A percentile compares a stretch with the other conserved stretches of the same genome.
These are phyloP conservation scores for Leptoteleia sp. DNA, from an alignment of 1,140 invertebrate genomes.

Conservation along the genomic window DNA sequence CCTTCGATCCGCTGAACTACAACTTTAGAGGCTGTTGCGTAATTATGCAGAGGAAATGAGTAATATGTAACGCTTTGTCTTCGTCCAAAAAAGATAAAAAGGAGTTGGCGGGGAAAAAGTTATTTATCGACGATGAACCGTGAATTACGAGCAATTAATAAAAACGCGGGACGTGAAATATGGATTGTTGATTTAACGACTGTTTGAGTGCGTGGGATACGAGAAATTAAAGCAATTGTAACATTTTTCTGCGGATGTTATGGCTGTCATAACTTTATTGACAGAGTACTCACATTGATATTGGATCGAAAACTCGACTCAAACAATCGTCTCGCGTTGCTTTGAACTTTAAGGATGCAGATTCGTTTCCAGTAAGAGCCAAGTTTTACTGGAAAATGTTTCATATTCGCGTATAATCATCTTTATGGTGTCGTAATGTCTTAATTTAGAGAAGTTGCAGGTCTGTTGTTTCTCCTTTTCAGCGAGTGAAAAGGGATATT, in stretches of 20 bases:
- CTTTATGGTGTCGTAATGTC: conserved; percentile 16
- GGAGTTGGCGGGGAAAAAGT: conserved; percentile 8
- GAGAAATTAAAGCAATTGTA: conserved; percentile 7
- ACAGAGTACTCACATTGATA: conserved; percentile 1
- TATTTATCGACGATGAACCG: conserved; percentile 26
- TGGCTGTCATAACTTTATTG: conserved; percentile 20
- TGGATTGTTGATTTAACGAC: conserved; percentile 36
- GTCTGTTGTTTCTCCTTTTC: too few species aligned
- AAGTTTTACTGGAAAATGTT: conserved; percentile 26
- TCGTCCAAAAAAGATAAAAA: conserved; percentile 21
- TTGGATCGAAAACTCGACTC: neutral
- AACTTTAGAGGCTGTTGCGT: conserved; percentile 56
- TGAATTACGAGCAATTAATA: conserved; percentile 43
- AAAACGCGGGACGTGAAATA: conserved; percentile 21
- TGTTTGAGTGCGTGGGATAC: neutral
- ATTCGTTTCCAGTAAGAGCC: conserved; percentile 21
- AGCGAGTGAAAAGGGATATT: too few species aligned
- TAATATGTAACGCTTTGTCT: conserved; percentile 53
- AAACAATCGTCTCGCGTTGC: conserved; percentile 8
- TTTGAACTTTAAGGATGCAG: conserved; percentile 35
- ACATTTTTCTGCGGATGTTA: conserved; percentile 18
- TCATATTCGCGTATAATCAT: conserved; percentile 22
- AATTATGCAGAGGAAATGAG: conserved; percentile 55
- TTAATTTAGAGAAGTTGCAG: conserved; percentile 26
- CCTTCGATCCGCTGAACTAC: conserved; percentile 58